phyloP scores from a whole-genome alignment of 2,888 invertebrate genomes.

The Tetramorium bicarinatum region DNA sequence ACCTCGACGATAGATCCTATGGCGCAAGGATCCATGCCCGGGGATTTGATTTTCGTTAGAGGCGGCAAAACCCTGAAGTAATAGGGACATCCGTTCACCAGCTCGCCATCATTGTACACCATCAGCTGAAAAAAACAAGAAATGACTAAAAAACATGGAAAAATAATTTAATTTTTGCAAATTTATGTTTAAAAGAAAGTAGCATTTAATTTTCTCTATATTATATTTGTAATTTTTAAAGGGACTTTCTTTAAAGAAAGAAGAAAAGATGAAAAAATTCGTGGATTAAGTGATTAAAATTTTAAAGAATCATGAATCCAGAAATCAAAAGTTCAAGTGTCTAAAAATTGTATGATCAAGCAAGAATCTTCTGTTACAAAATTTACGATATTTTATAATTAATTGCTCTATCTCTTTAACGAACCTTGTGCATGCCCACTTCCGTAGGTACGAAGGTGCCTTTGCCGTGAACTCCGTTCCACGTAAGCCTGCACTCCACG shows the following conservation, averaged over 20 bases:
- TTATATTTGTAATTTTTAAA: background rate
- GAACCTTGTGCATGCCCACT: conserved; percentile 96
- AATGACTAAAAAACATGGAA: background rate
- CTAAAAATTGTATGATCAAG: background rate
- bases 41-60: conserved; percentile 94
- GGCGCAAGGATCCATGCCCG: conserved; percentile 98
- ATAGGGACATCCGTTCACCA: conserved; percentile 89
- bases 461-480: conserved; percentile 88
- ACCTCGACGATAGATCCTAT: conserved; percentile 98
- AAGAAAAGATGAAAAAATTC: background rate
- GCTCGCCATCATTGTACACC: conserved; percentile 88
- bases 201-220: background rate
- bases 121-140: conserved; percentile 86
- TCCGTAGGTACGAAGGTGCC: conserved; percentile 96
- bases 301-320: background rate
- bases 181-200: background rate
- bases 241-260: background rate
- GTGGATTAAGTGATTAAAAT: background rate
- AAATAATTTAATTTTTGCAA: background rate
- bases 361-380: background rate
- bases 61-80: conserved; percentile 96
- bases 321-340: background rate
- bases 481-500: conserved; percentile 86
- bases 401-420: background rate
- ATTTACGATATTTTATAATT: background rate